A percentile compares a stretch with the other conserved stretches of the same genome.
Conservation (phyloP, 2,888 invertebrate genomes). For the Phyllotreta striolata region DNA sequence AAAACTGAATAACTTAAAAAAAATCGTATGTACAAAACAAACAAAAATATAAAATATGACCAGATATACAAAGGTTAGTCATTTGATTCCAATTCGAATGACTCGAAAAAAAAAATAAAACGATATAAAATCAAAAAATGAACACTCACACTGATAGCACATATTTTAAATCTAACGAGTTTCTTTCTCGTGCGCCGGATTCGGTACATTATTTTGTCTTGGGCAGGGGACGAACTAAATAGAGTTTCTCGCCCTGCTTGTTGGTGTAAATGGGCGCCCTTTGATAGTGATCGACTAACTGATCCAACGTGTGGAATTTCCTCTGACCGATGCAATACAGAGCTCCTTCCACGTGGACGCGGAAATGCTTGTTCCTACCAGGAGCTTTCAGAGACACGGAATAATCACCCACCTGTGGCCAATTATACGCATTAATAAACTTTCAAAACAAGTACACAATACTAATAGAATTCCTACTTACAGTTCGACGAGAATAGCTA, state of each 20-base stretch:
- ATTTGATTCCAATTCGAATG: slow-evolving; percentile 23
- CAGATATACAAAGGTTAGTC: slow-evolving; percentile 45
- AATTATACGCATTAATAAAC: slow-evolving; percentile 38
- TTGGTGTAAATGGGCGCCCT: slow-evolving; percentile 98
- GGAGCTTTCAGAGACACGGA: slow-evolving; percentile 98
- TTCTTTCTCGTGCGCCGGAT: slow-evolving; percentile 43
- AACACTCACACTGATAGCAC: slow-evolving; percentile 42
- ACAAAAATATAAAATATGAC: slow-evolving; percentile 45
- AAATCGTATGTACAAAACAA: slow-evolving; percentile 48
- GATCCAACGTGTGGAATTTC: slow-evolving; percentile 94
- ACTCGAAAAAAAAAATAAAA: slow-evolving; percentile 28
- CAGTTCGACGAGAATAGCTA: too few relatives aligned
- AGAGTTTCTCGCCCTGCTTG: slow-evolving; percentile 97
- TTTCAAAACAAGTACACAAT: too few relatives aligned
- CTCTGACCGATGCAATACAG: slow-evolving; percentile 98
- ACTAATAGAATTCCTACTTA: too few relatives aligned
- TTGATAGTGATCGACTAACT: slow-evolving; percentile 98
- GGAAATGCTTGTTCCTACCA: slow-evolving; percentile 98
- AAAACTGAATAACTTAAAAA: slow-evolving; percentile 46
- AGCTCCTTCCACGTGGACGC: slow-evolving; percentile 93
- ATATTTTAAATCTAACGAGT: slow-evolving; percentile 38
- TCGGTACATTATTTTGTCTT: slow-evolving; percentile 61
- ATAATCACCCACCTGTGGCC: slow-evolving; percentile 90
- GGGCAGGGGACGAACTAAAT: slow-evolving; percentile 92
- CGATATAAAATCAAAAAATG: slow-evolving; percentile 31